These are phyloP conservation scores for Meliscaeva auricollis DNA, from an alignment of 2,888 invertebrate genomes.

Conservation along the genomic window DNA sequence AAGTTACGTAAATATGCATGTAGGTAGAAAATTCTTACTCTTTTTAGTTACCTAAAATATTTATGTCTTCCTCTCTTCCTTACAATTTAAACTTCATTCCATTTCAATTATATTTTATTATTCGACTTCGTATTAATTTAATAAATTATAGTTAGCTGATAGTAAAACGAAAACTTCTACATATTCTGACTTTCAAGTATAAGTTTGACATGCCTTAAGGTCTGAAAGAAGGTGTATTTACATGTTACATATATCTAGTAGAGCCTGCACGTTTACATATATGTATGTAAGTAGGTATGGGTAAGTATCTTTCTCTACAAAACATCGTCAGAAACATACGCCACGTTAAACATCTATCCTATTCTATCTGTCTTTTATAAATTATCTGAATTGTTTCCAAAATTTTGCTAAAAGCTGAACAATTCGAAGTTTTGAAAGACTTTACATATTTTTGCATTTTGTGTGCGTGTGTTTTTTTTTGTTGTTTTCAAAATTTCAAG, in stretches of 20 bases:
- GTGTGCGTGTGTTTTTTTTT: neutral
- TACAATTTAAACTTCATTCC: slow-evolving; percentile 30
- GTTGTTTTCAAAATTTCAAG: neutral
- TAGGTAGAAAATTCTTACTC: too few species aligned
- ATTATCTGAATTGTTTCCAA: slow-evolving; percentile 71
- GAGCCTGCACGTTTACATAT: too few species aligned
- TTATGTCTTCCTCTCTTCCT: too few species aligned
- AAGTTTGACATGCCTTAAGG: slow-evolving; percentile 7
- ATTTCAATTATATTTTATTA: slow-evolving; percentile 27
- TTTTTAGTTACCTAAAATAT: too few species aligned
- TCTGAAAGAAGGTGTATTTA: neutral
- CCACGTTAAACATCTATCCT: neutral
- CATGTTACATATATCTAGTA: neutral
- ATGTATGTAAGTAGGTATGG: neutral
- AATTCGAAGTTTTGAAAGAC: slow-evolving; percentile 44
- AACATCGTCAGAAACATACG: neutral
- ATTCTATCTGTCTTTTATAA: slow-evolving; percentile 46
- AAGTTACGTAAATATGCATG: too few species aligned
- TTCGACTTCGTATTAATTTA: slow-evolving; percentile 47
- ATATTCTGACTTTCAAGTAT: slow-evolving; percentile 46
- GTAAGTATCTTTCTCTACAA: neutral
- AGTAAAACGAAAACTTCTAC: slow-evolving; percentile 35
- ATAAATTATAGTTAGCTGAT: slow-evolving; percentile 44
- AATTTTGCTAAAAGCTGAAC: slow-evolving; percentile 45
- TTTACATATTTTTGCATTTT: slow-evolving; percentile 18